Conservation (phyloP, 2,888 invertebrate species). For the Cantharis lateralis region DNA sequence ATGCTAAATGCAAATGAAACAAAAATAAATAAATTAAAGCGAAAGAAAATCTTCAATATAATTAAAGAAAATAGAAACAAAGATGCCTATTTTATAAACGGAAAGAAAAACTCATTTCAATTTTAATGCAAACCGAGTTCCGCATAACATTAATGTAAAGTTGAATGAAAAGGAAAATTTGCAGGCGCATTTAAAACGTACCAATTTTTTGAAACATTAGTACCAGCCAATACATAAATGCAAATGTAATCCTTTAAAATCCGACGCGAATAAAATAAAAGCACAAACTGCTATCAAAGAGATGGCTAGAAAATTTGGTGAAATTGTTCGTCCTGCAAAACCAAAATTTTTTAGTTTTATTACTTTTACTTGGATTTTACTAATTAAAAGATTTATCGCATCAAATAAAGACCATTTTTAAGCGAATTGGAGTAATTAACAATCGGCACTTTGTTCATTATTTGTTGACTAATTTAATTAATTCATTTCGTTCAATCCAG, state of each 20-base stretch:
- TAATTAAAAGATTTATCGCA: neutral
- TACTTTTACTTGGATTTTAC: neutral
- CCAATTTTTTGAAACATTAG: neutral
- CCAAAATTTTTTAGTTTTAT: neutral
- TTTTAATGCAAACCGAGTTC: neutral
- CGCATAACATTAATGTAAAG: neutral
- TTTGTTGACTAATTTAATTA: conserved; percentile 19
- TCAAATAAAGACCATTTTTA: neutral
- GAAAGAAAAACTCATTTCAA: neutral
- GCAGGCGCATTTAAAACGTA: neutral
- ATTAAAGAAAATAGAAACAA: neutral
- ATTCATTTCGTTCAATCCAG: neutral
- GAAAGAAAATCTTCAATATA: conserved; percentile 11
- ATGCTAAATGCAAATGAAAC: neutral
- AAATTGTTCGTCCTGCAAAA: neutral
- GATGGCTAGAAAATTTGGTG: conserved; percentile 4
- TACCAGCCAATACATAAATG: neutral
- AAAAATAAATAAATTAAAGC: neutral
- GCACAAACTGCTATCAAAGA: neutral
- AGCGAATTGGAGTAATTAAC: conserved; percentile 5
- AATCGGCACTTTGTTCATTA: conserved; percentile 9
- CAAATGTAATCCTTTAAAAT: conserved; percentile 18
- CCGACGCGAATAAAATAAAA: conserved; percentile 10
- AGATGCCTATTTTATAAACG: neutral
- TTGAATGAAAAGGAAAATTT: neutral